Evolutionary conservation across 2,113 vertebrate species (phyloP).

Genomic region (Petromus typicus): DNA sequence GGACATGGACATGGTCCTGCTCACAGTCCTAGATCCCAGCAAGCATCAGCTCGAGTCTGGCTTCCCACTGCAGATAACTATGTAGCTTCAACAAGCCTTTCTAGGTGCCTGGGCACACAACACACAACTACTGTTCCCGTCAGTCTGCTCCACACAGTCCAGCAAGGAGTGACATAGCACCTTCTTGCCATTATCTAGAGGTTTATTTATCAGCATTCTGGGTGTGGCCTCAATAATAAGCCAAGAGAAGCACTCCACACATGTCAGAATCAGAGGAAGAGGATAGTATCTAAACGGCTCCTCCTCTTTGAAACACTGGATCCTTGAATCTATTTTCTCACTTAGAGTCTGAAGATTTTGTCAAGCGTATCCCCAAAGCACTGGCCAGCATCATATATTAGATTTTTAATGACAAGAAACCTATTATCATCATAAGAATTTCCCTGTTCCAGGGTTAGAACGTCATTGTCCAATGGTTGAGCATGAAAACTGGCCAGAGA

Average conservation of each 20-base stretch:
- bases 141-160: conserved; percentile 89
- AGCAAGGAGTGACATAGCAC: conserved; percentile 95
- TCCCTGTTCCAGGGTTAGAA: conserved; percentile 91
- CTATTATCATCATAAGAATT: conserved; percentile 94
- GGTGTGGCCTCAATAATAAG: conserved; percentile 97
- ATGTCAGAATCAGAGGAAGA: conserved; percentile 92
- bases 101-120: conserved; percentile 93
- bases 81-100: conserved; percentile 89
- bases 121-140: conserved; percentile 92
- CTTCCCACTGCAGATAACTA: conserved; percentile 92
- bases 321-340: conserved; percentile 90
- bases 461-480: conserved; percentile 80
- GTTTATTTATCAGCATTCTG: conserved; percentile 97
- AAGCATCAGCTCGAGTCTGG: conserved; percentile 92
- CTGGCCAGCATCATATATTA: conserved; percentile 90
- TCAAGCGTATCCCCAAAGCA: conserved; percentile 91
- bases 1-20: conserved; percentile 76
- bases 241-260: conserved; percentile 95
- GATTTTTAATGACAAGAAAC: conserved; percentile 92
- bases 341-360: conserved; percentile 87
- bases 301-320: conserved; percentile 91
- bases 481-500: neutral
- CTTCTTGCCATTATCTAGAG: conserved; percentile 94
- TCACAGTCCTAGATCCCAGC: conserved; percentile 89
- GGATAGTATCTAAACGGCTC: conserved; percentile 94